These are phyloP conservation scores for Pachydiplax longipennis DNA, from an alignment of 2,888 invertebrate species.

Conservation along the genomic window DNA sequence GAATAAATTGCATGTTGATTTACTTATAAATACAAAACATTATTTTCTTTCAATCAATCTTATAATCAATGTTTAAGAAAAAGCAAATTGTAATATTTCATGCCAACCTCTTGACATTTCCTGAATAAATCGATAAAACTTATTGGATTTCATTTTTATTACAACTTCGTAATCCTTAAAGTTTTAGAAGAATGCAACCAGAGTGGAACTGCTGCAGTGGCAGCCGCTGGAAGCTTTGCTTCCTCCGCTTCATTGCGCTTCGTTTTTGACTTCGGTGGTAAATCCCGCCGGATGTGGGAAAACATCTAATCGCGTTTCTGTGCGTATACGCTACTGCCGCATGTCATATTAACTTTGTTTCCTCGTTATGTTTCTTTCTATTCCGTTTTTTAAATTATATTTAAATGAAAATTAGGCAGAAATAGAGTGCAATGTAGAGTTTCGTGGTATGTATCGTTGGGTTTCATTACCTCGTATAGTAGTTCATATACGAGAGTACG, in stretches of 20 bases:
- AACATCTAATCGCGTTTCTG: not conserved
- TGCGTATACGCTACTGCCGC: not conserved
- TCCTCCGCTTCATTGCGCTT: not conserved
- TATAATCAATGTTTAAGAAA: too few species aligned
- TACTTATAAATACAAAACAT: too few species aligned
- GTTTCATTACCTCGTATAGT: not conserved
- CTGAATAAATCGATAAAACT: too few species aligned
- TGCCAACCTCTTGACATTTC: too few species aligned
- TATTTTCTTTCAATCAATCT: too few species aligned
- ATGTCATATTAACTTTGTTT: not conserved
- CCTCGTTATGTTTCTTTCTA: not conserved
- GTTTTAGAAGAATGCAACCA: too few species aligned
- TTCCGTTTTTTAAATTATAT: not conserved
- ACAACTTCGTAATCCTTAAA: too few species aligned
- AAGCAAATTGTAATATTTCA: too few species aligned
- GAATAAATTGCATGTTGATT: too few species aligned
- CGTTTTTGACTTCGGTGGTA: conserved; percentile 11
- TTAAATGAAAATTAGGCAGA: not conserved
- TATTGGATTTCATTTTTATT: too few species aligned
- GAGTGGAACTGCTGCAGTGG: too few species aligned
- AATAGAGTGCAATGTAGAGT: not conserved
- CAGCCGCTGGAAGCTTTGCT: too few species aligned
- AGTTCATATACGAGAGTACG: not conserved
- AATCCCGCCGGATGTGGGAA: conserved; percentile 32
- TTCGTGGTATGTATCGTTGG: not conserved